A percentile compares a stretch with the other conserved stretches of the same genome.
Conservation (phyloP, 37 sponge, comb jelly and placozoan genomes). For the Aphrocallistes beatrix region DNA sequence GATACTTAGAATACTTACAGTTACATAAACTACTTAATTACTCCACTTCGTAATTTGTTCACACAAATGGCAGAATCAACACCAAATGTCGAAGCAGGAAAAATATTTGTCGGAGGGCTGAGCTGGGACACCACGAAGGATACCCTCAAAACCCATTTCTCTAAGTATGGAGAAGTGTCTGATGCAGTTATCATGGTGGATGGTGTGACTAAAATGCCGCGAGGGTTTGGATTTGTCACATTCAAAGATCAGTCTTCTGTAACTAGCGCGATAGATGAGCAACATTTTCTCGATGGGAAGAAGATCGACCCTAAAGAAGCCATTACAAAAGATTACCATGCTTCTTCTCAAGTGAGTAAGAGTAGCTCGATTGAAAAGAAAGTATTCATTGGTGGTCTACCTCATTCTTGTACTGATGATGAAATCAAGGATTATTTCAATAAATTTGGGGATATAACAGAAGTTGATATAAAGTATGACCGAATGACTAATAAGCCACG, state of each 20-base stretch:
- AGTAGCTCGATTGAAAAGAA: not conserved
- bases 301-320: conserved; percentile 54
- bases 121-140: conserved; percentile 45
- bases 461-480: not conserved
- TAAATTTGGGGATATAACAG: conserved; percentile 29
- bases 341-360: not conserved
- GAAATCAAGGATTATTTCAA: conserved; percentile 25
- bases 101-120: conserved; percentile 53
- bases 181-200: conserved; percentile 51
- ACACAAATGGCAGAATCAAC: not conserved
- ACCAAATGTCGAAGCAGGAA: conserved; percentile 12
- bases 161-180: conserved; percentile 38
- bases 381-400: conserved; percentile 51
- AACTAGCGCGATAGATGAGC: not conserved
- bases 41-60: not conserved
- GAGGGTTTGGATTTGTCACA: conserved; percentile 65
- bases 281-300: not conserved
- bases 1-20: not conserved
- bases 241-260: conserved; percentile 36
- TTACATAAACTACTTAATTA: not conserved
- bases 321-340: not conserved
- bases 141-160: conserved; percentile 34
- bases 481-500: not conserved
- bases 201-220: conserved; percentile 21
- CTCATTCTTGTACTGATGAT: conserved; percentile 25